Evolutionary conservation across 2,113 vertebrate genomes (phyloP).

Genomic region (Genyomyrus donnyi): DNA sequence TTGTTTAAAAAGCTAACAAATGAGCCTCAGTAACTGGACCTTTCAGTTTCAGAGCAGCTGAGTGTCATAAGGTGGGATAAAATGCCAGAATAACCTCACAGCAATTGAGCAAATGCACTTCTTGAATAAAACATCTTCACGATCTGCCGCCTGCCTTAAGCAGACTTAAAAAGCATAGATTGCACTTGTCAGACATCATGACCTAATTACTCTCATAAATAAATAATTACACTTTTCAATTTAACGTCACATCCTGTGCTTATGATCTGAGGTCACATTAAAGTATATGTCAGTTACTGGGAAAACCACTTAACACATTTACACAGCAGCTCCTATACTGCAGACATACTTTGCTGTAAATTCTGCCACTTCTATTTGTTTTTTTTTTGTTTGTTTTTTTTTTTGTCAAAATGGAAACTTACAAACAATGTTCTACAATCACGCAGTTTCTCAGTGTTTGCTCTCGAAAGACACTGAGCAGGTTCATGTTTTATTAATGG

Average conservation of each 20-base stretch:
- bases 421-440: conserved; percentile 14
- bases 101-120: conserved; percentile 22
- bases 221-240: conserved; percentile 77
- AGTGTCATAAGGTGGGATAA: conserved; percentile 23
- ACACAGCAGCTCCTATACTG: conserved; percentile 38
- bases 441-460: conserved; percentile 39
- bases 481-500: conserved; percentile 65
- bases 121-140: conserved; percentile 49
- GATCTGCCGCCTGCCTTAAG: conserved; percentile 63
- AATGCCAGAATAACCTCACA: conserved; percentile 28
- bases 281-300: conserved; percentile 71
- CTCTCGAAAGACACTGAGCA: conserved; percentile 37
- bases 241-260: conserved; percentile 72
- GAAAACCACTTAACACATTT: conserved; percentile 68
- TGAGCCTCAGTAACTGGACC: neutral
- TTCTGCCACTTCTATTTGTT: neutral
- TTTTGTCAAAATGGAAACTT: neutral
- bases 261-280: conserved; percentile 71
- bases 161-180: conserved; percentile 63
- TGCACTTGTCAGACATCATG: conserved; percentile 75
- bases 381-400: too few relatives aligned
- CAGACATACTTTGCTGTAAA: neutral
- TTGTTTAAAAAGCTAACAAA: conserved; percentile 14
- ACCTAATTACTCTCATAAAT: conserved; percentile 85
- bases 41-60: neutral